Evolutionary conservation across 2,888 invertebrate genomes (phyloP).

Genomic region (Athripsodes cinereus): DNA sequence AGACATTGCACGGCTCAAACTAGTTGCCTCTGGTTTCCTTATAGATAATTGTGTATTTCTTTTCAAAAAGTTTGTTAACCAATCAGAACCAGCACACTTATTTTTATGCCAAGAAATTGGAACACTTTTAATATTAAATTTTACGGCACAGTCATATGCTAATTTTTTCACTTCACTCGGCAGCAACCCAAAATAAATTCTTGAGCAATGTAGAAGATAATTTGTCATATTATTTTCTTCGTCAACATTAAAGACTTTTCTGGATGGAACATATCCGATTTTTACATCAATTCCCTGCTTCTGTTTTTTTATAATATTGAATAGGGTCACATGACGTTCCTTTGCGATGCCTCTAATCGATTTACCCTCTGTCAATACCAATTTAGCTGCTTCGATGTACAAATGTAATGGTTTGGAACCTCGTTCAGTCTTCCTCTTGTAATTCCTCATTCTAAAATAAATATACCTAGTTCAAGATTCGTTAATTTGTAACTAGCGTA

Average conservation of each 20-base stretch:
- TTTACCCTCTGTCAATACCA: constrained; percentile 5
- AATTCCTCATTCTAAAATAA: constrained; percentile 5
- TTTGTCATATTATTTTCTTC: constrained; percentile 1
- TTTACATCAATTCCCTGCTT: not conserved
- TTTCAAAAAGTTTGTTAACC: constrained; percentile 21
- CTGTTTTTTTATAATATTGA: not conserved
- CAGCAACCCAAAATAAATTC: constrained; percentile 24
- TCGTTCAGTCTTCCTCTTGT: constrained; percentile 5
- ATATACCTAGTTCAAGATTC: not conserved
- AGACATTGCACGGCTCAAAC: constrained; percentile 23
- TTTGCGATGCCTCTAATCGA: not conserved
- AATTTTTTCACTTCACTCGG: constrained; percentile 25
- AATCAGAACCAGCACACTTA: constrained; percentile 20
- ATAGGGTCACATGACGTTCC: constrained; percentile 3
- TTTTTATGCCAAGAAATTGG: constrained; percentile 22
- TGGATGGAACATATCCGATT: not conserved
- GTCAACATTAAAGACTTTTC: not conserved
- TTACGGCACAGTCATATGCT: constrained; percentile 24
- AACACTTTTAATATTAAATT: constrained; percentile 10
- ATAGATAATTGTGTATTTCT: constrained; percentile 23
- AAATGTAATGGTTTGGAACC: not conserved
- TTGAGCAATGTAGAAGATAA: constrained; percentile 21
- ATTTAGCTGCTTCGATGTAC: constrained; percentile 1
- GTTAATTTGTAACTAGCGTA: not conserved
- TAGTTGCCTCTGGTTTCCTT: constrained; percentile 24